phyloP scores from a whole-genome alignment of 2,888 invertebrate genomes.

The Metallyticus violacea region DNA sequence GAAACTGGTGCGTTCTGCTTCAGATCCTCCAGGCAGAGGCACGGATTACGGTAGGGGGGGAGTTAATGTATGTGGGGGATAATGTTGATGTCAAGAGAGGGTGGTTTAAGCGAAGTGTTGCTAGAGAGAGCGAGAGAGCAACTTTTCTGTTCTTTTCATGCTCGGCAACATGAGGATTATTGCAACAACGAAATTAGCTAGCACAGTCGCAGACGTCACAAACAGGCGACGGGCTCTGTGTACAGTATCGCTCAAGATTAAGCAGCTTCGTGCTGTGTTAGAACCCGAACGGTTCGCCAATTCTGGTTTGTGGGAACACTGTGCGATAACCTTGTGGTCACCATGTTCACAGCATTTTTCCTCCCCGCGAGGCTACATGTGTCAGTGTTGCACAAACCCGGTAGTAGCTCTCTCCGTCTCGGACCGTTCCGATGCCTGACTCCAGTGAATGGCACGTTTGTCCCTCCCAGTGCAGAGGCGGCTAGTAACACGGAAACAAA shows the following conservation, averaged over 20 bases:
- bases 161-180: not conserved
- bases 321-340: too few species aligned
- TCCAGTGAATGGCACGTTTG: slow-evolving; percentile 34
- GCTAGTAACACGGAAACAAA: not conserved
- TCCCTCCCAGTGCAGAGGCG: slow-evolving; percentile 11
- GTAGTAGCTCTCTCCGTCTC: not conserved
- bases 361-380: not conserved
- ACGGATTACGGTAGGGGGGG: not conserved
- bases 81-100: slow-evolving; percentile 8
- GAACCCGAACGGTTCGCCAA: too few species aligned
- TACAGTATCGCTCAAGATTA: too few species aligned
- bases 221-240: too few species aligned
- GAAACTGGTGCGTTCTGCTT: slow-evolving; percentile 17
- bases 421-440: slow-evolving; percentile 34
- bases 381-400: not conserved
- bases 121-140: not conserved
- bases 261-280: too few species aligned
- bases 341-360: not conserved
- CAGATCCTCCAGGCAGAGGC: not conserved
- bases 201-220: too few species aligned
- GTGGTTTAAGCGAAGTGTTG: slow-evolving; percentile 4
- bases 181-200: not conserved
- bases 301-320: too few species aligned
- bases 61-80: slow-evolving; percentile 13
- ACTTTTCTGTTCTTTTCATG: not conserved